A percentile compares a stretch with the other conserved stretches of the same genome.
These are phyloP conservation scores for Drosophila chauvacae DNA, from an alignment of 1,140 invertebrate species.

Conservation along the genomic window DNA sequence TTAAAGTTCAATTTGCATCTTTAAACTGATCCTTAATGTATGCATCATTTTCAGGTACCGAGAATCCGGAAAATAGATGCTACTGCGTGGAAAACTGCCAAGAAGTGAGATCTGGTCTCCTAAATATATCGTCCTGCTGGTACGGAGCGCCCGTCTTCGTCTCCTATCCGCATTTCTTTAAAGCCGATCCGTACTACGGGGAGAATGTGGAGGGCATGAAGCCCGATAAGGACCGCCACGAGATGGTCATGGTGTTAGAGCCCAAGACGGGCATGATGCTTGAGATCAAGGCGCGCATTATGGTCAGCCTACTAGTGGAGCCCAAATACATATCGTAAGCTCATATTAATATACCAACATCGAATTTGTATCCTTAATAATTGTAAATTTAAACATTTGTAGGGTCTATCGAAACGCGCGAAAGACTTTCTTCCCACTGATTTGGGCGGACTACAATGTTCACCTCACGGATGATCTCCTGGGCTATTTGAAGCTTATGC, in stretches of 20 bases:
- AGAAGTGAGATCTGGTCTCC: conserved; percentile 58
- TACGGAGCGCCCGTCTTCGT: conserved; percentile 89
- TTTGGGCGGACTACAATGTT: conserved; percentile 91
- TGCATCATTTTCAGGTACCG: conserved; percentile 38
- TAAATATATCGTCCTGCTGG: conserved; percentile 66
- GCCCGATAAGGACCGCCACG: conserved; percentile 89
- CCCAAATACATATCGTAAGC: conserved; percentile 84
- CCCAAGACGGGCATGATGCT: conserved; percentile 90
- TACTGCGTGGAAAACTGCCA: conserved; percentile 55
- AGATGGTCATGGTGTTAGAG: conserved; percentile 89
- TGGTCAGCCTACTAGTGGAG: conserved; percentile 90
- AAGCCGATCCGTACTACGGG: conserved; percentile 89
- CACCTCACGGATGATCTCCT: conserved; percentile 86
- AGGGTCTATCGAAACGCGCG: conserved; percentile 86
- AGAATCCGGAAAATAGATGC: conserved; percentile 58
- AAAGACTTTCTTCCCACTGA: conserved; percentile 89
- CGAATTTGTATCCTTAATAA: background rate
- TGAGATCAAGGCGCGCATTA: conserved; percentile 89
- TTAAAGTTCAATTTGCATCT: background rate
- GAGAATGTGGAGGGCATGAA: conserved; percentile 89
- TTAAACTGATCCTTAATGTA: background rate
- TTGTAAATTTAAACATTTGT: conserved; percentile 29
- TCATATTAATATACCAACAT: background rate
- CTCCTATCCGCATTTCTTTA: conserved; percentile 94
- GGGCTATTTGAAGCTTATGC: conserved; percentile 69